A percentile compares a stretch with the other conserved stretches of the same genome.
These are phyloP conservation scores for Nesoenas mayeri DNA, from an alignment of 2,113 vertebrate genomes.

Conservation along the genomic window DNA sequence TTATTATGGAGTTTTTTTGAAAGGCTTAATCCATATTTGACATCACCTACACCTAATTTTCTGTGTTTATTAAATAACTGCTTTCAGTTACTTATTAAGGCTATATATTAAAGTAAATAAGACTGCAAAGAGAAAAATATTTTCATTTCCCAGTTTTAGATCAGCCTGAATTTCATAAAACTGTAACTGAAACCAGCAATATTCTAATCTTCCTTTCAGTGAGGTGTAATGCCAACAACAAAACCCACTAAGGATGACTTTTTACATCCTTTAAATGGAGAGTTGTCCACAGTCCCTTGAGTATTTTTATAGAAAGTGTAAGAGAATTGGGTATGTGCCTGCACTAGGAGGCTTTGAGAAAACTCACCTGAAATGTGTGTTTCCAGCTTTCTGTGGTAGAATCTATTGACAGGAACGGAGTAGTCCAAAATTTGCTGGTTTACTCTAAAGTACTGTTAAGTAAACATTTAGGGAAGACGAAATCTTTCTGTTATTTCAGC, in stretches of 20 bases:
- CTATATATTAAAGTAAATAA: slow-evolving; percentile 54
- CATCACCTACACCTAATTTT: slow-evolving; percentile 32
- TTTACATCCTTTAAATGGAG: neutral
- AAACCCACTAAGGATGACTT: neutral
- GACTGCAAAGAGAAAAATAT: neutral
- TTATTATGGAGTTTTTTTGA: neutral
- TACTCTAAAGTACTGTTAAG: neutral
- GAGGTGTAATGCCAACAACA: neutral
- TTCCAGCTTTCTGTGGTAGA: neutral
- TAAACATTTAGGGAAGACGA: neutral
- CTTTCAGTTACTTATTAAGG: slow-evolving; percentile 43
- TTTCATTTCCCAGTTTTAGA: neutral
- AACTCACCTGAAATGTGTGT: neutral
- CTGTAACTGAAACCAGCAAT: neutral
- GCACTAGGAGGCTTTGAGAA: neutral
- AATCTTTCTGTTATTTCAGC: neutral
- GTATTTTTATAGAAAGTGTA: neutral
- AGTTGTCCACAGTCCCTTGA: neutral
- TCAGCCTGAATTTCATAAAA: neutral
- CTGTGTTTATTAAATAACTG: slow-evolving; percentile 36
- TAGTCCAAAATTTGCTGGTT: neutral
- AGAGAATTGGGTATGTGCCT: neutral
- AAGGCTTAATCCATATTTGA: slow-evolving; percentile 39
- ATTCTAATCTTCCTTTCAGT: neutral
- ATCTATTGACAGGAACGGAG: neutral